A percentile compares a stretch with the other conserved stretches of the same genome.
These are phyloP conservation scores for Prolemur simus DNA, from an alignment of 2,113 vertebrate species.

Conservation along the genomic window DNA sequence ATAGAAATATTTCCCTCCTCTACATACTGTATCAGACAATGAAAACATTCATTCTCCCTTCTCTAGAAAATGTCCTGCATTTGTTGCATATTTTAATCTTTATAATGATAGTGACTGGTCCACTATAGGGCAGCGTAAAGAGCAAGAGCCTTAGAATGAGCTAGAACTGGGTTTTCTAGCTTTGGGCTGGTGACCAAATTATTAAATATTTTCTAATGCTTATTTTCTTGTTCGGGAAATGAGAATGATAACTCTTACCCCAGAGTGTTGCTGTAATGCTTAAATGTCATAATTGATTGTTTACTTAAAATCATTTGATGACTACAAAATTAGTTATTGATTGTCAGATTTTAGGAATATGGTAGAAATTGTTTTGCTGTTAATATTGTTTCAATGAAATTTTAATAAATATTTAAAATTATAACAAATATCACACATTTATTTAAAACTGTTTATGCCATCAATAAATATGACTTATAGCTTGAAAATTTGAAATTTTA, in stretches of 20 bases:
- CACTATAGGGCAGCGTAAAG: background rate
- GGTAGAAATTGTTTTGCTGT: background rate
- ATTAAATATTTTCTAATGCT: background rate
- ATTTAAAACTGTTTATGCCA: background rate
- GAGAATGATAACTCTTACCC: background rate
- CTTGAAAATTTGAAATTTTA: background rate
- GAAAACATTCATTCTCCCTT: background rate
- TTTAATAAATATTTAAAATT: background rate
- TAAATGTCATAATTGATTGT: background rate
- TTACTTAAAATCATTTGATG: background rate
- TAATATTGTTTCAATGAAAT: background rate
- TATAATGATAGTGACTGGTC: background rate
- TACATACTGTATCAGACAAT: background rate
- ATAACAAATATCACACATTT: background rate
- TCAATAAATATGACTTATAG: background rate
- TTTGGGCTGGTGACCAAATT: background rate
- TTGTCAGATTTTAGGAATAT: background rate
- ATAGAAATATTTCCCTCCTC: background rate
- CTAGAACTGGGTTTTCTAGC: background rate
- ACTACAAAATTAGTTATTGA: background rate
- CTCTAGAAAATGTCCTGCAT: background rate
- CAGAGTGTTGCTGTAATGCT: background rate
- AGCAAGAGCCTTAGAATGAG: background rate
- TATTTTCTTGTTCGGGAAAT: slow-evolving; percentile 20
- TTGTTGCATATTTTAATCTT: background rate